Evolutionary conservation across 2,888 invertebrate species (phyloP).

Genomic region (Nomada fabriciana): DNA sequence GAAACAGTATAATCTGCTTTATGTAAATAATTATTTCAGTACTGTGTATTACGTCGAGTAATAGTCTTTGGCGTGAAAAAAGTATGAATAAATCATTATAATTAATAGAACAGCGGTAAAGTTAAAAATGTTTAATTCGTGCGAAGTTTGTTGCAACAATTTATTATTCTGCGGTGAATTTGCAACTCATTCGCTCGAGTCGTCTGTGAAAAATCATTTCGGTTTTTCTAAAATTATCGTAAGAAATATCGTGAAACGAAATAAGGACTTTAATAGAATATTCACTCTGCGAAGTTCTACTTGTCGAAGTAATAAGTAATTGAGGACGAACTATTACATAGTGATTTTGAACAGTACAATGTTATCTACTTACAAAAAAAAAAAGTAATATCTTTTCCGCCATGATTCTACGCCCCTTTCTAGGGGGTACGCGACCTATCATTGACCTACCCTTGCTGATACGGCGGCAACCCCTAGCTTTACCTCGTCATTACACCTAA

Average conservation of each 20-base stretch:
- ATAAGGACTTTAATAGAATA: neutral
- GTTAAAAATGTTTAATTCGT: too few species aligned
- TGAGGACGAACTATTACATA: conserved; percentile 14
- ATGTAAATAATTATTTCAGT: neutral
- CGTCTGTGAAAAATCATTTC: neutral
- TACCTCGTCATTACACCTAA: conserved; percentile 61
- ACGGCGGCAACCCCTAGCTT: conserved; percentile 41
- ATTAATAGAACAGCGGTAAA: too few species aligned
- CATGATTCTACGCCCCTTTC: conserved; percentile 41
- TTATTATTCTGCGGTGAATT: too few species aligned
- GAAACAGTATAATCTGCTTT: neutral
- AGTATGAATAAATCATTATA: too few species aligned
- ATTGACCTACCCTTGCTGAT: conserved; percentile 58
- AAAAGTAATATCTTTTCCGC: conserved; percentile 52
- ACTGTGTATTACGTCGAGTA: too few species aligned
- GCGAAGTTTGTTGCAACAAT: too few species aligned
- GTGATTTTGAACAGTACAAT: conserved; percentile 50
- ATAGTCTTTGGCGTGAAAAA: too few species aligned
- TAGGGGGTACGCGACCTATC: conserved; percentile 61
- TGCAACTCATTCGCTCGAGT: neutral
- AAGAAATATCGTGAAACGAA: neutral
- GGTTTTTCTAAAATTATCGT: neutral
- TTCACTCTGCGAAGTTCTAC: conserved; percentile 27
- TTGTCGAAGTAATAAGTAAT: conserved; percentile 40
- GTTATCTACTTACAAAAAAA: conserved; percentile 29